These are phyloP conservation scores for Chironomus striatipennis DNA, from an alignment of 1,140 invertebrate species.

Conservation along the genomic window DNA sequence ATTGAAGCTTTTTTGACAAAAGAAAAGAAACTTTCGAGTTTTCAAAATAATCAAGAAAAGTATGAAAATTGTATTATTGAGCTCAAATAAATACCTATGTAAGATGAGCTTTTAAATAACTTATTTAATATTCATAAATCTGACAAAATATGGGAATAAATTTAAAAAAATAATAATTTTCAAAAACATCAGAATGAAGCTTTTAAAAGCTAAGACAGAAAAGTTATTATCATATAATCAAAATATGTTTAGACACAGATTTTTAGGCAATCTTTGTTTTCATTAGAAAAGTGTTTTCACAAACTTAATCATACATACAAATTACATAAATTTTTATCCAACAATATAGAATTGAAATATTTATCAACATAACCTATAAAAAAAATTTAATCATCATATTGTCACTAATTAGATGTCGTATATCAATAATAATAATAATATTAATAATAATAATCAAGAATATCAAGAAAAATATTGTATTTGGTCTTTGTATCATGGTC, in stretches of 20 bases:
- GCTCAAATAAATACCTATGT: slow-evolving; percentile 7
- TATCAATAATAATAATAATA: too few species aligned
- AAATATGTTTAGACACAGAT: neutral
- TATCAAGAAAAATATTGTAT: neutral
- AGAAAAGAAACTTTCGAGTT: neutral
- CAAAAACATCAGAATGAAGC: neutral
- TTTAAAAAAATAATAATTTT: neutral
- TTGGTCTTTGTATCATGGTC: slow-evolving; percentile 23
- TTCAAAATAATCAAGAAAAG: neutral
- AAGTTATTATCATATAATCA: neutral
- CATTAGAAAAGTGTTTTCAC: neutral
- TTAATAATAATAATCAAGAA: too few species aligned
- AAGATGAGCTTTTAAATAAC: neutral
- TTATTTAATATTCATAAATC: neutral
- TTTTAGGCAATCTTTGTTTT: too few species aligned
- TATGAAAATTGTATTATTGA: slow-evolving; percentile 16
- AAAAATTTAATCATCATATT: too few species aligned
- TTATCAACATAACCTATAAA: neutral
- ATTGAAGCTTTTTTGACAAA: neutral
- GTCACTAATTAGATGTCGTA: too few species aligned
- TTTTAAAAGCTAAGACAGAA: too few species aligned
- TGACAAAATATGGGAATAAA: neutral
- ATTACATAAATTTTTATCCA: neutral
- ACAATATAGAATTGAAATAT: neutral
- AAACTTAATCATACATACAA: slow-evolving; percentile 10